phyloP scores from a whole-genome alignment of 2,888 invertebrate species.

The Hirtodrosophila alboralis region DNA sequence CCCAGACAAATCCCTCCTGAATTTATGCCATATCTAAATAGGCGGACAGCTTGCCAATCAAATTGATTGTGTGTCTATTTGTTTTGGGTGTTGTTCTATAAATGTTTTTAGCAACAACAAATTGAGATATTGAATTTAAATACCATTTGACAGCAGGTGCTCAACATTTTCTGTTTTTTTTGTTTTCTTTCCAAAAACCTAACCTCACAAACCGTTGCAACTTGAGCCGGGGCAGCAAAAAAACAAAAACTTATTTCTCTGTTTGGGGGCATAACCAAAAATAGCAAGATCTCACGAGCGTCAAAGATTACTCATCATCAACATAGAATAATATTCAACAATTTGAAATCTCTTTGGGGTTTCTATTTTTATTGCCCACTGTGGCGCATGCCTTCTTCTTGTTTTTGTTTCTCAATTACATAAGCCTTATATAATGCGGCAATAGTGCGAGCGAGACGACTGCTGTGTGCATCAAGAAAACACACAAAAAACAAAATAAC shows the following conservation, averaged over 20 bases:
- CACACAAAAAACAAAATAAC: too few relatives aligned
- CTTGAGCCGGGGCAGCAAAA: slow-evolving; percentile 42
- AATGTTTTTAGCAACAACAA: slow-evolving; percentile 4
- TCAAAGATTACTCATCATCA: slow-evolving; percentile 60
- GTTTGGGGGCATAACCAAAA: slow-evolving; percentile 36
- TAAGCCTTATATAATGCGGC: slow-evolving; percentile 77
- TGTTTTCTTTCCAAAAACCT: neutral
- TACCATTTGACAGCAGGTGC: slow-evolving; percentile 8
- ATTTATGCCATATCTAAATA: slow-evolving; percentile 55
- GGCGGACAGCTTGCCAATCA: slow-evolving; percentile 74
- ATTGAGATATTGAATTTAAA: slow-evolving; percentile 22
- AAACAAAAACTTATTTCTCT: slow-evolving; percentile 29
- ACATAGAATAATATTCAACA: too few relatives aligned
- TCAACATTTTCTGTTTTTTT: neutral
- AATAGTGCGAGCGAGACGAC: slow-evolving; percentile 55
- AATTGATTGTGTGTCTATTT: slow-evolving; percentile 62
- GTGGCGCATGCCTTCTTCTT: slow-evolving; percentile 69
- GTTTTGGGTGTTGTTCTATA: slow-evolving; percentile 13
- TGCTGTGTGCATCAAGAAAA: slow-evolving; percentile 23
- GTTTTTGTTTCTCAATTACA: slow-evolving; percentile 65
- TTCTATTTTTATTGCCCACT: slow-evolving; percentile 66
- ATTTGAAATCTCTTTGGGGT: slow-evolving; percentile 18
- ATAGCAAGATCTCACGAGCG: slow-evolving; percentile 46
- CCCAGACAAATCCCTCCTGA: slow-evolving; percentile 50
- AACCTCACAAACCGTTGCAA: slow-evolving; percentile 58